Evolutionary conservation across 1,140 invertebrate species (phyloP), one percentile per base, ranked within the genome.

Genomic region (Caenorhabditis briggsae): DNA sequence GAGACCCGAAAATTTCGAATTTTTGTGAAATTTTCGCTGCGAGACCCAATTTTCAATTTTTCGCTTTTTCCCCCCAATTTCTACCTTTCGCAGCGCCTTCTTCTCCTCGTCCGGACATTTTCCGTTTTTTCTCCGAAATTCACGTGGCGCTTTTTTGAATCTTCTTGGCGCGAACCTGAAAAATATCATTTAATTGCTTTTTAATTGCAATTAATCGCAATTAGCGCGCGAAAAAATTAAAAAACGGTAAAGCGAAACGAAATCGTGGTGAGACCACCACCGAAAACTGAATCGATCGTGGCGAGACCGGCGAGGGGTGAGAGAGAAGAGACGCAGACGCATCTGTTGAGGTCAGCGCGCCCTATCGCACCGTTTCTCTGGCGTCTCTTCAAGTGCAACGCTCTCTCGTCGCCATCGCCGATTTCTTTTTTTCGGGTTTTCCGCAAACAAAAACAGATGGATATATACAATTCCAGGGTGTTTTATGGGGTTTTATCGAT

Each of bases 301-400:
- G 83, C 25, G 74, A 82, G 70, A 78, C 88, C 88, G 23, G 82
- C 74, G n/a, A 46, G 8, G 2, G 46, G 23, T 1, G 11, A n/a
- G 9, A 20, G 43, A 16, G 18, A 41, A 9, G 18, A 2, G 25
- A 11, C 33, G 33, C 33, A 33, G n/a, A 48, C 33, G 70, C 46
- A 2, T 25, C n/a, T 53, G 0, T n/a, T 9, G n/a, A 33, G 5
- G 2, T 46, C 70, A 9, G 14, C 14, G 18, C 18, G 46, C 65
- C 12, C 70, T 48, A n/a, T 78, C 33, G 33, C 18, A 46, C 8
- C 23, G n/a, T 50, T 78, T 25, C 23, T 61, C 23, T 61, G 9
- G n/a, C 46, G 41, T 50, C 70, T 78, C 70, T 70, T 50, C 8
- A 9, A 6, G 5, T n/a, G 56, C 56, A 53, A 18, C 16, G 1